A percentile compares a stretch with the other conserved stretches of the same genome.
Evolutionary conservation across 1,140 invertebrate species (phyloP).

Genomic region (Aethina tumida): DNA sequence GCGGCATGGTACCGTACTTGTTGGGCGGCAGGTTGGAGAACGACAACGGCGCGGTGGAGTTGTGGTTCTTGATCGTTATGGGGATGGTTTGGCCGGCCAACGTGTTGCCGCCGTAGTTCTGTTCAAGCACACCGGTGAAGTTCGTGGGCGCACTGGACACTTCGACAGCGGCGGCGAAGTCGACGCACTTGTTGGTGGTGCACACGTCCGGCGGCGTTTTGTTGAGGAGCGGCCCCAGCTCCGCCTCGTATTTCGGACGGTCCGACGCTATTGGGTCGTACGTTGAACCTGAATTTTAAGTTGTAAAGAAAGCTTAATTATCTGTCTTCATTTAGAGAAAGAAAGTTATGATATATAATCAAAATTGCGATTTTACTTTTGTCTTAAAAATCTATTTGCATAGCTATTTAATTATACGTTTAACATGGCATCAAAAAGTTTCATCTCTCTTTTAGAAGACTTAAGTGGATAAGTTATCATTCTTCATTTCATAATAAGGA

Average conservation of each 20-base stretch:
- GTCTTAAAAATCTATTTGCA: too few relatives aligned
- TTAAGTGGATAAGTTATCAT: too few relatives aligned
- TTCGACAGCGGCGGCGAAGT: constrained; percentile 23
- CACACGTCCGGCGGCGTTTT: constrained; percentile 35
- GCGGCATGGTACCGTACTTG: constrained; percentile 34
- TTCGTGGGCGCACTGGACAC: constrained; percentile 16
- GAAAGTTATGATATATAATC: too few relatives aligned
- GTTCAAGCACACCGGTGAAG: constrained; percentile 21
- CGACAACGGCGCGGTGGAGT: constrained; percentile 18
- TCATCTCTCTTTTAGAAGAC: too few relatives aligned
- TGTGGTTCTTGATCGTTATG: constrained; percentile 33
- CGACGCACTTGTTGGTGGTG: constrained; percentile 32
- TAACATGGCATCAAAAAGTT: too few relatives aligned
- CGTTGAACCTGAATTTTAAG: constrained; percentile 7
- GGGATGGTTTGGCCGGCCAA: constrained; percentile 34
- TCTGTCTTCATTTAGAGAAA: too few relatives aligned
- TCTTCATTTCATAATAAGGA: too few relatives aligned
- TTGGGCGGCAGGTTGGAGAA: constrained; percentile 25
- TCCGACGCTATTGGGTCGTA: constrained; percentile 24
- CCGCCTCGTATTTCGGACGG: constrained; percentile 30
- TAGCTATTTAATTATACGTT: too few relatives aligned
- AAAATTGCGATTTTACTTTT: too few relatives aligned
- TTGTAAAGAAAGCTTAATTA: too few relatives aligned
- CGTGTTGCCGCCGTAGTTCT: constrained; percentile 17
- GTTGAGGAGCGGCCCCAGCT: constrained; percentile 31